phyloP scores from a whole-genome alignment of 2,888 invertebrate genomes.

The Automeris io region DNA sequence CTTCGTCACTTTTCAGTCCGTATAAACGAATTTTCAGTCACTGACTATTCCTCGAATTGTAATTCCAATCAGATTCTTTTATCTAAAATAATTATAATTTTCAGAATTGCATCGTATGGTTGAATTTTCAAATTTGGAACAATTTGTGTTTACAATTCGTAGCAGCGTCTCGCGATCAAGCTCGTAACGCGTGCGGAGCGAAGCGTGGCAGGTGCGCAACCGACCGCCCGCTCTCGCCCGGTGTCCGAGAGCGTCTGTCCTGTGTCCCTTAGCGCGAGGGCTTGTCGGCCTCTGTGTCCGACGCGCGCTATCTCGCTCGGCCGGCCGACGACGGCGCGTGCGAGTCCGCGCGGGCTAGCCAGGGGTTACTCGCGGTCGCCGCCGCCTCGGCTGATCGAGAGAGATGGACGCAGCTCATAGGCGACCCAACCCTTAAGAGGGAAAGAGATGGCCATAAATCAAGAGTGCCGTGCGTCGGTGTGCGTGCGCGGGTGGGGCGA shows the following conservation, averaged over 20 bases:
- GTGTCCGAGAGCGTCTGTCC: conserved; percentile 78
- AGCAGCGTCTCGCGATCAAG: conserved; percentile 56
- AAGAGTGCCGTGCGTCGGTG: conserved; percentile 70
- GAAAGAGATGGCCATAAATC: conserved; percentile 56
- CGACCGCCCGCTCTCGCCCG: conserved; percentile 77
- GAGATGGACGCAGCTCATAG: conserved; percentile 49
- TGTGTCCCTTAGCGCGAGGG: conserved; percentile 76
- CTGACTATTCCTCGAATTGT: conserved; percentile 32
- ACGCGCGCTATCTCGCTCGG: conserved; percentile 66
- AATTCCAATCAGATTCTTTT: conserved; percentile 23
- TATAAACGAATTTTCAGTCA: conserved; percentile 39
- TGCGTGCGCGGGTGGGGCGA: conserved; percentile 77
- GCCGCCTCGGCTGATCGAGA: conserved; percentile 61
- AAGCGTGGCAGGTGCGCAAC: conserved; percentile 67
- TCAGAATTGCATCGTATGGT: conserved; percentile 1
- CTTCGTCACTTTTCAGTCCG: conserved; percentile 54
- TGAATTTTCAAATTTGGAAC: conserved; percentile 9
- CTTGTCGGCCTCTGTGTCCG: conserved; percentile 70
- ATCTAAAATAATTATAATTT: conserved; percentile 13
- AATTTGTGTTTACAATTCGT: conserved; percentile 54
- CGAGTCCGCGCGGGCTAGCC: conserved; percentile 73
- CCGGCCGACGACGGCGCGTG: conserved; percentile 73
- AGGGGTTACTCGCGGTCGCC: conserved; percentile 78
- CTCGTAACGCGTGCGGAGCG: conserved; percentile 61
- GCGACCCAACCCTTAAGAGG: conserved; percentile 34